Base-by-base conservation (phyloP, 2,797 vertebrate genomes). In the Galago senegalensis region DNA sequence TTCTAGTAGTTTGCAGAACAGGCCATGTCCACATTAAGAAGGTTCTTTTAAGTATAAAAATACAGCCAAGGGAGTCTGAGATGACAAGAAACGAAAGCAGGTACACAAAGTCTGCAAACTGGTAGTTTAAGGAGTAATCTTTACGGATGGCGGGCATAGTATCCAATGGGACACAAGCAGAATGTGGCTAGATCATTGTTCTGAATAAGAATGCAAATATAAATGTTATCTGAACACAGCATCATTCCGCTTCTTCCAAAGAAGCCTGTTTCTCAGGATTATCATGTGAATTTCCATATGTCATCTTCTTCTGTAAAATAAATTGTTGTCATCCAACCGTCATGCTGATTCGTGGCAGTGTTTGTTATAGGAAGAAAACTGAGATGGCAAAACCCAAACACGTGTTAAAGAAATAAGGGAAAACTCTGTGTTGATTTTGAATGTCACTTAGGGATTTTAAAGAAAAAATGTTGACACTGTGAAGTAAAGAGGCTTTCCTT, bases 31-130 rank as follows among this genome's bases (percentile, higher is more conserved):
- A 13, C 60, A 58, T 80, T 82, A 82, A 46, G 1, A 65, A 70
- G n/a, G 8, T 89, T 93, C 40, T 69, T 7, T 53, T 90, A 75
- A 85, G 72, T 81, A 31, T 5, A 86, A 37, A 97, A 70, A 96
- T 49, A 72, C 5, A 85, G 25, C 16, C 13, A 85, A 65, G 27
- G 73, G 7, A 72, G 1, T 89, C 12, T 43, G 23, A 90, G 56
- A 70, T 91, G 34, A 76, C 65, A 80, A 91, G 34, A 60, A 81
- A 86, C 37, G 58, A 89, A 94, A 91, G 5, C 37, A 49, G 43
- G 20, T 89, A 29, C 43, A 76, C 7, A 34, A 61, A 83, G 53
- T 87, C 21, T 73, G 8, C 10, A 89, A 69, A 89, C 31, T 5
- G 23, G 77, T 61, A 75, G 23, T 56, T 83, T 87, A 91, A 75